phyloP scores from a whole-genome alignment of 2,797 vertebrate species.

The Myioborus melanocephalus region DNA sequence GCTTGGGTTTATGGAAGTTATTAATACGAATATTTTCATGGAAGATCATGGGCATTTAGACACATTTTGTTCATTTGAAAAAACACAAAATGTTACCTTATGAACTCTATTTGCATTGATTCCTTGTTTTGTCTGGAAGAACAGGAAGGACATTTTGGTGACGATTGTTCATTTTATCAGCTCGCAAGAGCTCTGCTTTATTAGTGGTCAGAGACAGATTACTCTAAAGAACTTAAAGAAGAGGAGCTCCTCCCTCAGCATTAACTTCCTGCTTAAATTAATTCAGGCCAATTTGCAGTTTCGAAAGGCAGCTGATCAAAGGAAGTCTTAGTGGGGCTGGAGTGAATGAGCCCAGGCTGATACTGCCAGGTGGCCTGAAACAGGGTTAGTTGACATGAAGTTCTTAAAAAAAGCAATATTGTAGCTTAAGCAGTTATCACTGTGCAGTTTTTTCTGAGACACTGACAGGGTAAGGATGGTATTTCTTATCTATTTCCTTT shows the following conservation, averaged over 20 bases:
- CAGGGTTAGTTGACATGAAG: not conserved
- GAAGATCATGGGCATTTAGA: not conserved
- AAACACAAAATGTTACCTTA: not conserved
- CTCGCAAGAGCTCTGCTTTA: not conserved
- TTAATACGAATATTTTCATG: not conserved
- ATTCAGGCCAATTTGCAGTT: constrained; percentile 21
- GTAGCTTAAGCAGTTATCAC: not conserved
- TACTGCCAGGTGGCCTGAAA: constrained; percentile 31
- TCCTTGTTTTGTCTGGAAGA: not conserved
- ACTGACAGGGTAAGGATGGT: not conserved
- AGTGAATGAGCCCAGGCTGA: not conserved
- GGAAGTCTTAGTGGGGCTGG: not conserved
- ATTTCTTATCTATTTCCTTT: not conserved
- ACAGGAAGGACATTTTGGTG: not conserved
- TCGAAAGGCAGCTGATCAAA: not conserved
- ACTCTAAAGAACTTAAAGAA: not conserved
- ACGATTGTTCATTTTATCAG: constrained; percentile 7
- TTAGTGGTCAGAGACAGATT: not conserved
- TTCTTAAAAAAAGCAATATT: not conserved
- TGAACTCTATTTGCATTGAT: not conserved
- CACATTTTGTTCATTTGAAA: not conserved
- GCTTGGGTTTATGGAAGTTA: not conserved
- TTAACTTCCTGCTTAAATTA: not conserved
- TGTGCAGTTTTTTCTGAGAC: not conserved
- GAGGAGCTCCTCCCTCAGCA: not conserved